These are phyloP conservation scores for Myathropa florea DNA, from an alignment of 2,888 invertebrate species.

Conservation along the genomic window DNA sequence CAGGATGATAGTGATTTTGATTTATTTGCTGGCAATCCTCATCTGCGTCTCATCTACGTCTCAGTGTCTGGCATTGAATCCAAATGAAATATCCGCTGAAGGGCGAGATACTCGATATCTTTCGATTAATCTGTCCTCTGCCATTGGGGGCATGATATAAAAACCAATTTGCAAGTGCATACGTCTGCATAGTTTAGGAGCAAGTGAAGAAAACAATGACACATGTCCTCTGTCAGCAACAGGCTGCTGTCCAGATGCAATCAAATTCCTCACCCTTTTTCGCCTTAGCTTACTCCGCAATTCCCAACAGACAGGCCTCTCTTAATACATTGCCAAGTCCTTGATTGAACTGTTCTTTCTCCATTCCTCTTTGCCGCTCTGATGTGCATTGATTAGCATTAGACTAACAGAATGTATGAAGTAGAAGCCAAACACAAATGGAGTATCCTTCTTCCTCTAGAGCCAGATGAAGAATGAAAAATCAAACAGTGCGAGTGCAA, in stretches of 20 bases:
- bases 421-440: not conserved
- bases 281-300: slow-evolving; percentile 25
- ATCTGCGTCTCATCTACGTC: slow-evolving; percentile 45
- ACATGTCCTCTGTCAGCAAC: slow-evolving; percentile 48
- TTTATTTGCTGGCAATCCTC: slow-evolving; percentile 61
- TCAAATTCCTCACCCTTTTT: slow-evolving; percentile 18
- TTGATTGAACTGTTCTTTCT: slow-evolving; percentile 34
- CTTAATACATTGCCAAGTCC: not conserved
- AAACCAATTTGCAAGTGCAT: slow-evolving; percentile 44
- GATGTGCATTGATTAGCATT: slow-evolving; percentile 62
- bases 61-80: not conserved
- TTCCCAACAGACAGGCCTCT: slow-evolving; percentile 28
- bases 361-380: not conserved
- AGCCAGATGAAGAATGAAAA: slow-evolving; percentile 47
- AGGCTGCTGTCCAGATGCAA: slow-evolving; percentile 35
- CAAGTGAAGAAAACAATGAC: slow-evolving; percentile 4
- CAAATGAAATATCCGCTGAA: slow-evolving; percentile 35
- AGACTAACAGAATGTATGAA: slow-evolving; percentile 32
- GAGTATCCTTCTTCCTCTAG: slow-evolving; percentile 14
- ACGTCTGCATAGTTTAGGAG: not conserved
- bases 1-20: slow-evolving; percentile 58
- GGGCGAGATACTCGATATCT: slow-evolving; percentile 46
- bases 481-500: slow-evolving; percentile 50
- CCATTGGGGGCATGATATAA: slow-evolving; percentile 36
- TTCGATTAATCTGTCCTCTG: slow-evolving; percentile 57